Evolutionary conservation across 2,888 invertebrate species (phyloP).

Genomic region (Thera obeliscata): DNA sequence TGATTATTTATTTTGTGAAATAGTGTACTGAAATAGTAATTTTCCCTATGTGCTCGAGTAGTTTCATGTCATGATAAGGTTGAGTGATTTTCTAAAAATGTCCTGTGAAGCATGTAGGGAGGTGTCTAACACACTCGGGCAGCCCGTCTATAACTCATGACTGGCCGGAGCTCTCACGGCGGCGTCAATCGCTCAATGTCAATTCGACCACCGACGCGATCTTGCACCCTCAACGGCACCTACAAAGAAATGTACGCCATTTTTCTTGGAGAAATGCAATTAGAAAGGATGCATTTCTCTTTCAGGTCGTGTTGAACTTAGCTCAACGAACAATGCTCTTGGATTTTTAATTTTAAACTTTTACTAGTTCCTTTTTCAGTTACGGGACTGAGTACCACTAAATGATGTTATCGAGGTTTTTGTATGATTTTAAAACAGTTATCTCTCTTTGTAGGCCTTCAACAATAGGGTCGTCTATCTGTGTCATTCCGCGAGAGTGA

Average conservation of each 20-base stretch:
- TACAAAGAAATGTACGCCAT: conserved; percentile 73
- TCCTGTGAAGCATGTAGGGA: conserved; percentile 46
- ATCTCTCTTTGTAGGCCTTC: neutral
- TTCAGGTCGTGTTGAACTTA: conserved; percentile 61
- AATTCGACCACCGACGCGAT: conserved; percentile 62
- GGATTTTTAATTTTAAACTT: conserved; percentile 56
- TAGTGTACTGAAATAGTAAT: neutral
- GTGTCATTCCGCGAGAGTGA: conserved; percentile 3
- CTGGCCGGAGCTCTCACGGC: conserved; percentile 55
- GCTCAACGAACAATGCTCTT: conserved; percentile 53
- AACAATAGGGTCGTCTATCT: conserved; percentile 10
- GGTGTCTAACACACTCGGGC: conserved; percentile 61
- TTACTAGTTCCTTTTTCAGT: conserved; percentile 34
- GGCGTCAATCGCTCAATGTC: conserved; percentile 72
- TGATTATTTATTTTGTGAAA: neutral
- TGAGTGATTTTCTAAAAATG: conserved; percentile 39
- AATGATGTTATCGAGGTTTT: neutral
- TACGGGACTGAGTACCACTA: neutral
- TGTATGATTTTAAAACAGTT: neutral
- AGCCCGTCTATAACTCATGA: conserved; percentile 65
- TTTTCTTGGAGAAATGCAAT: conserved; percentile 76
- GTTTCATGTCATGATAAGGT: conserved; percentile 15
- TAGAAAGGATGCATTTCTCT: conserved; percentile 70
- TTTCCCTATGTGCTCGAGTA: conserved; percentile 2
- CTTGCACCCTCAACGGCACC: conserved; percentile 63